Evolutionary conservation across 2,888 invertebrate genomes (phyloP).

Genomic region (Epinotia brunnichana): DNA sequence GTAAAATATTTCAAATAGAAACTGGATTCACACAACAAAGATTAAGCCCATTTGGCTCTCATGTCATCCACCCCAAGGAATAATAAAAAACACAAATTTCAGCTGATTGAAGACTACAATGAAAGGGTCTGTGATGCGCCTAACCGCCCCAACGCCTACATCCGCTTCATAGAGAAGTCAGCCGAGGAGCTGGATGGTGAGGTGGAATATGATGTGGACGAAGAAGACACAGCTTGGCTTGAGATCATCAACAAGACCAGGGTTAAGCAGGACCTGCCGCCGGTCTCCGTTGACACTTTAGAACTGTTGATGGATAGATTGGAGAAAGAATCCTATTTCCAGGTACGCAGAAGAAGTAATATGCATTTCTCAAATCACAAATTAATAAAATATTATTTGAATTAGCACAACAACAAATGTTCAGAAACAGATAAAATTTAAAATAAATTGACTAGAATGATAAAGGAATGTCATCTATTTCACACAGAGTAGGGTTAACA

Average conservation of each 20-base stretch:
- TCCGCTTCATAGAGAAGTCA: constrained; percentile 96
- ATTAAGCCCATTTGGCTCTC: neutral
- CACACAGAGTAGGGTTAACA: no score
- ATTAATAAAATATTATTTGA: neutral
- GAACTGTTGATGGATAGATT: constrained; percentile 98
- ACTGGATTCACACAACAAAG: neutral
- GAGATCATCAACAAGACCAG: constrained; percentile 93
- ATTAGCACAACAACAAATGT: neutral
- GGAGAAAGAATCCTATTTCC: constrained; percentile 98
- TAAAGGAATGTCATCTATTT: no score
- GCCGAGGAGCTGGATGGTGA: constrained; percentile 97
- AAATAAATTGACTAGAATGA: no score
- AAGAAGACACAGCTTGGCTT: constrained; percentile 98
- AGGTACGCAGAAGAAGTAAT: constrained; percentile 73
- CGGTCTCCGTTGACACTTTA: constrained; percentile 94
- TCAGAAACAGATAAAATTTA: no score
- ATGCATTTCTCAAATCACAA: no score
- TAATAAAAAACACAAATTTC: constrained; percentile 27
- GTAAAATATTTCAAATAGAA: neutral
- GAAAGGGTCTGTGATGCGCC: constrained; percentile 91
- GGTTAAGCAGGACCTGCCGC: constrained; percentile 86
- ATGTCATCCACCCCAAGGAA: neutral
- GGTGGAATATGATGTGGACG: constrained; percentile 98
- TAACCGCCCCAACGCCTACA: constrained; percentile 93
- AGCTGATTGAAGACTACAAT: constrained; percentile 89